A percentile compares a stretch with the other conserved stretches of the same genome.
These are phyloP conservation scores for Megalurothrips usitatus DNA, from an alignment of 2,888 invertebrate species.

Conservation along the genomic window DNA sequence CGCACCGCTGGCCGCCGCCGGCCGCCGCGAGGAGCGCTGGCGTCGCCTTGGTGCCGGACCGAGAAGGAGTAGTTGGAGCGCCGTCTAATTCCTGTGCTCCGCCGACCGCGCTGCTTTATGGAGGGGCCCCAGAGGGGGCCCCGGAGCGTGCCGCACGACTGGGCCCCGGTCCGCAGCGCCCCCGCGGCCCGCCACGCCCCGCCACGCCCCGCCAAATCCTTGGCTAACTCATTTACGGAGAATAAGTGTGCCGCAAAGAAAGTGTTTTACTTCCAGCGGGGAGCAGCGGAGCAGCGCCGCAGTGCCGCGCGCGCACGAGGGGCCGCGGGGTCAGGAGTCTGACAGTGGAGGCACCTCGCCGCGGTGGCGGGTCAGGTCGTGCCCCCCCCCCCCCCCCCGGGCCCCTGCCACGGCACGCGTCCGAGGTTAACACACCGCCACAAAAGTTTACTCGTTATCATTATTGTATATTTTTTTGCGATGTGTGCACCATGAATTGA, in stretches of 20 bases:
- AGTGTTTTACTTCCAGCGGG: not conserved
- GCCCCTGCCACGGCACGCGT: not conserved
- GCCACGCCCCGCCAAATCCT: not conserved
- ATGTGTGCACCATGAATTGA: too few species aligned
- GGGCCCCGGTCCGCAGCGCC: not conserved
- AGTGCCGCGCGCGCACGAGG: not conserved
- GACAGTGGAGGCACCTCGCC: not conserved
- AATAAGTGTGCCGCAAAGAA: conserved; percentile 23
- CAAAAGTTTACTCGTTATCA: too few species aligned
- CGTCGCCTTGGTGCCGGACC: too few species aligned
- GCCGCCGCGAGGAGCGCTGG: too few species aligned
- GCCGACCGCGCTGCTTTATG: too few species aligned
- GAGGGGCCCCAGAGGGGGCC: not conserved
- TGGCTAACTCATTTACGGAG: not conserved
- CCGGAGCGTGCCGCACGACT: conserved; percentile 18
- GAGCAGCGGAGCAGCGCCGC: not conserved
- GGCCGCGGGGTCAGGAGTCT: not conserved
- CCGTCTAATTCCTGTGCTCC: too few species aligned
- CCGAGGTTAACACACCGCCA: too few species aligned
- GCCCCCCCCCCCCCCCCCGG: not conserved
- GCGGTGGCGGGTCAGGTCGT: not conserved
- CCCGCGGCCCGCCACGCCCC: not conserved
- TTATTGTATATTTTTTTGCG: too few species aligned
- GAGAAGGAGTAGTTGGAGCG: too few species aligned
- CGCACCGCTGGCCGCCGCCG: not conserved